These are phyloP conservation scores for Micrasema longulum DNA, from an alignment of 1,140 invertebrate species.

Conservation along the genomic window DNA sequence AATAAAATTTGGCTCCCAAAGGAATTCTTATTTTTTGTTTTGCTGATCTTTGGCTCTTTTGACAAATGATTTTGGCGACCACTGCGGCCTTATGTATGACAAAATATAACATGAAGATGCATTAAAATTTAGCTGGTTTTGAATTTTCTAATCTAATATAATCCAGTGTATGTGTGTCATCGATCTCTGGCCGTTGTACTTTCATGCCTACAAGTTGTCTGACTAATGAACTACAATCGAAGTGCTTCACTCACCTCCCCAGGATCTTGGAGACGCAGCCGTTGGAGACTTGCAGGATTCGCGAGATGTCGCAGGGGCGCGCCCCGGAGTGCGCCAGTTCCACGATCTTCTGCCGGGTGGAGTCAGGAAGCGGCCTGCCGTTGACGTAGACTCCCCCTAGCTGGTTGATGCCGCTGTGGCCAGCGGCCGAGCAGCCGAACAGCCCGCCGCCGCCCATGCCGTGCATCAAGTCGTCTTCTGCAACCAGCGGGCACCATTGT, in stretches of 20 bases:
- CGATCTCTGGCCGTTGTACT: no score
- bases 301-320: conserved; percentile 97
- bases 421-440: conserved; percentile 83
- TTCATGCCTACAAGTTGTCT: no score
- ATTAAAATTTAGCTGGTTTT: no score
- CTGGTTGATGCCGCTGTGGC: conserved; percentile 98
- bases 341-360: conserved; percentile 97
- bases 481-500: conserved; percentile 53
- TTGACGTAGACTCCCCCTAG: conserved; percentile 98
- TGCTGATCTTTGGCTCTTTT: no score
- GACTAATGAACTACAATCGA: no score
- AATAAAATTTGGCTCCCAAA: no score
- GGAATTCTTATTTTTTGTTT: no score
- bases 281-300: conserved; percentile 96
- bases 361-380: conserved; percentile 95
- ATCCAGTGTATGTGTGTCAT: no score
- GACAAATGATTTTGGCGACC: no score
- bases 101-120: no score
- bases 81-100: no score
- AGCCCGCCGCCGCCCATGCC: conserved; percentile 71
- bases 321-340: conserved; percentile 97
- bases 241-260: conserved; percentile 90
- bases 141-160: no score
- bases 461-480: conserved; percentile 67
- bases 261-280: conserved; percentile 96